These are phyloP conservation scores for Argyresthia goedartella DNA, from an alignment of 2,888 invertebrate genomes.

Conservation along the genomic window DNA sequence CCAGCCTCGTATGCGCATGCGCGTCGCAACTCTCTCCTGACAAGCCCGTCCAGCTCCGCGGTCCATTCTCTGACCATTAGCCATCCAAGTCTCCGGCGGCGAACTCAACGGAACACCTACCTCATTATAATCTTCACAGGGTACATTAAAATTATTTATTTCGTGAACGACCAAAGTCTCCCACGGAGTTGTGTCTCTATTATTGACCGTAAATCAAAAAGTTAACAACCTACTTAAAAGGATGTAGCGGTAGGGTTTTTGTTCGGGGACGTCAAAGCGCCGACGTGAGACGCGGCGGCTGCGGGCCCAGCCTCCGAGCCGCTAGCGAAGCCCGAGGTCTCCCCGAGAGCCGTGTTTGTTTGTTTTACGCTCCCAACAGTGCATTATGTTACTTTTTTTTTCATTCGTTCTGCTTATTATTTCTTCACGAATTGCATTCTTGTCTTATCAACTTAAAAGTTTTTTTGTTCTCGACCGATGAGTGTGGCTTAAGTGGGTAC, in stretches of 20 bases:
- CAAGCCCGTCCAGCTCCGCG: not conserved
- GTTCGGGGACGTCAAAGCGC: constrained; percentile 57
- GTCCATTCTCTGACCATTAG: constrained; percentile 1
- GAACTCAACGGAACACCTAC: constrained; percentile 12
- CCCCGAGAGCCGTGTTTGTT: constrained; percentile 45
- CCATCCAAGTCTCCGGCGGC: not conserved
- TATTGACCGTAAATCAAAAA: constrained; percentile 71
- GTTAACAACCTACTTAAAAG: constrained; percentile 72
- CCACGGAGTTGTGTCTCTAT: constrained; percentile 69
- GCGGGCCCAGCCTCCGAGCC: constrained; percentile 19
- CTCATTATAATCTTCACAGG: constrained; percentile 56
- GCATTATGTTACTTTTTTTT: constrained; percentile 60
- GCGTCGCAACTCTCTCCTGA: not conserved
- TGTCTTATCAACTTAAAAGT: constrained; percentile 45
- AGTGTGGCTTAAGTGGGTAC: constrained; percentile 22
- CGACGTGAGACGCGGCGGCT: constrained; percentile 40
- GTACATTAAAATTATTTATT: constrained; percentile 63
- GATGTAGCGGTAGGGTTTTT: constrained; percentile 62
- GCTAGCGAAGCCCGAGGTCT: constrained; percentile 28
- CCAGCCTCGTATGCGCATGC: constrained; percentile 14
- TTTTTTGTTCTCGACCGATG: constrained; percentile 4
- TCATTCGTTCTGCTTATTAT: constrained; percentile 42
- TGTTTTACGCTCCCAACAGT: constrained; percentile 67
- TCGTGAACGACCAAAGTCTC: constrained; percentile 59
- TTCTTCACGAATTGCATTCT: constrained; percentile 44